These are phyloP conservation scores for Andrena bucephala DNA, from an alignment of 2,888 invertebrate species.

Conservation along the genomic window DNA sequence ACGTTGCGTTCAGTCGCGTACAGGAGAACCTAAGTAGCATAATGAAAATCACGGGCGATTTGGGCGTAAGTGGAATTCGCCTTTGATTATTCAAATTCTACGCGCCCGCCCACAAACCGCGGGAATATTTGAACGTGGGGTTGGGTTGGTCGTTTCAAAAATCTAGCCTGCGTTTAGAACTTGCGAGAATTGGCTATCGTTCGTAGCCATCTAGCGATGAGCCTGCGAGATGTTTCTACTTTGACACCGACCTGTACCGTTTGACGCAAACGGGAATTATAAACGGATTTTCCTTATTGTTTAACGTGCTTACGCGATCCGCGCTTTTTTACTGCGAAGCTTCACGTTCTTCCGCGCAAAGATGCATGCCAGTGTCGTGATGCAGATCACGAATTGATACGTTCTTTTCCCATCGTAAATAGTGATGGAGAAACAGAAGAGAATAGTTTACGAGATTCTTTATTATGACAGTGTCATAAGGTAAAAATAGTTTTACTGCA, in stretches of 20 bases:
- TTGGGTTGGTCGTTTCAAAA: too few species aligned
- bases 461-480: constrained; percentile 33
- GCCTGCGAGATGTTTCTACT: constrained; percentile 17
- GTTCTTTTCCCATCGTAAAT: background rate
- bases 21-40: too few species aligned
- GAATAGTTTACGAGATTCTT: constrained; percentile 24
- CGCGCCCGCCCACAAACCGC: too few species aligned
- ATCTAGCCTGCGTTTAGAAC: background rate
- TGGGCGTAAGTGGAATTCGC: too few species aligned
- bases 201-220: background rate
- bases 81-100: too few species aligned
- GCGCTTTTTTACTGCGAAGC: background rate
- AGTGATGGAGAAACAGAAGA: constrained; percentile 22
- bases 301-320: constrained; percentile 18
- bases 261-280: constrained; percentile 27
- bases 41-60: too few species aligned
- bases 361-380: background rate
- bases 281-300: constrained; percentile 48
- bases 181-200: background rate
- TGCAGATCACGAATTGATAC: background rate
- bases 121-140: too few species aligned
- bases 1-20: too few species aligned
- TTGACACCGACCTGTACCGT: constrained; percentile 9
- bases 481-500: constrained; percentile 46
- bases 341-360: background rate